Conservation (phyloP, 2,797 vertebrate genomes). For the Eremophila alpestris region DNA sequence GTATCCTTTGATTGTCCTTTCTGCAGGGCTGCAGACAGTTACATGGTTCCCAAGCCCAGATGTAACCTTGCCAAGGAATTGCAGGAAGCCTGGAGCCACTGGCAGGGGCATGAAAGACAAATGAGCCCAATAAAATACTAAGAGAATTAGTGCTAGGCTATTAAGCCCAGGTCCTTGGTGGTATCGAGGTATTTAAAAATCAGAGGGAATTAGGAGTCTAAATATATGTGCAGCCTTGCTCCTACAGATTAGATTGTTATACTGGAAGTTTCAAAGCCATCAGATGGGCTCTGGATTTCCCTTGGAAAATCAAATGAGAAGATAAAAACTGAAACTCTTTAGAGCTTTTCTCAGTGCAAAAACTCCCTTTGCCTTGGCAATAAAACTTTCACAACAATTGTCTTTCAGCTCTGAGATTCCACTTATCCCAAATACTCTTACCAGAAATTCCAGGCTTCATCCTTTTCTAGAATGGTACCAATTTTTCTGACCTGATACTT, state of each 20-base stretch:
- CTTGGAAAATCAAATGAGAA: not conserved
- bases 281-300: not conserved
- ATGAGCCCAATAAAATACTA: not conserved
- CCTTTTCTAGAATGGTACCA: not conserved
- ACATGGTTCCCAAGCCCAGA: not conserved
- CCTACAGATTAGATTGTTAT: not conserved
- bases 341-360: not conserved
- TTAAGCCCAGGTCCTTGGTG: not conserved
- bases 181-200: not conserved
- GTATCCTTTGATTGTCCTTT: not conserved
- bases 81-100: not conserved
- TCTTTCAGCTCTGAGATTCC: not conserved
- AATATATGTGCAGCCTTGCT: not conserved
- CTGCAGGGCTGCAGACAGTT: not conserved
- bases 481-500: not conserved
- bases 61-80: not conserved
- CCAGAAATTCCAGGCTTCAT: not conserved
- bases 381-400: not conserved
- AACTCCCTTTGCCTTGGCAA: not conserved
- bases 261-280: not conserved
- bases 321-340: not conserved
- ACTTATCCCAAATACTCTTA: not conserved
- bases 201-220: not conserved
- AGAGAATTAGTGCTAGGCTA: slow-evolving; percentile 30
- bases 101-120: slow-evolving; percentile 24